A percentile compares a stretch with the other conserved stretches of the same genome.
phyloP scores from a whole-genome alignment of 2,113 vertebrate species.

The Xenopus tropicalis region UCB_Xtro_10.0 CM004449.2:31101501-31102000 shows the following conservation, averaged over 20 bases:
- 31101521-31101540: neutral
- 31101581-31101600: neutral
- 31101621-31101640: neutral
- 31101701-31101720: neutral
- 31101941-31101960: too few species aligned
- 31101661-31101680: neutral
- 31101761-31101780: neutral
- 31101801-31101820: neutral
- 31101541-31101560: slow-evolving; percentile 4
- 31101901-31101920: too few species aligned
- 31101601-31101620: neutral
- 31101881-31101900: too few species aligned
- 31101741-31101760: neutral
- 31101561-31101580: neutral
- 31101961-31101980: too few species aligned
- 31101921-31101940: too few species aligned
- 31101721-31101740: neutral
- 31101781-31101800: neutral
- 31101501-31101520: neutral
- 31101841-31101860: too few species aligned
- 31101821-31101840: too few species aligned
- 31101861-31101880: too few species aligned
- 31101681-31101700: neutral
- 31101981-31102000: too few species aligned
- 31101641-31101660: neutral